phyloP scores from a whole-genome alignment of 2,797 vertebrate genomes.

The Phoebastria nigripes region DNA sequence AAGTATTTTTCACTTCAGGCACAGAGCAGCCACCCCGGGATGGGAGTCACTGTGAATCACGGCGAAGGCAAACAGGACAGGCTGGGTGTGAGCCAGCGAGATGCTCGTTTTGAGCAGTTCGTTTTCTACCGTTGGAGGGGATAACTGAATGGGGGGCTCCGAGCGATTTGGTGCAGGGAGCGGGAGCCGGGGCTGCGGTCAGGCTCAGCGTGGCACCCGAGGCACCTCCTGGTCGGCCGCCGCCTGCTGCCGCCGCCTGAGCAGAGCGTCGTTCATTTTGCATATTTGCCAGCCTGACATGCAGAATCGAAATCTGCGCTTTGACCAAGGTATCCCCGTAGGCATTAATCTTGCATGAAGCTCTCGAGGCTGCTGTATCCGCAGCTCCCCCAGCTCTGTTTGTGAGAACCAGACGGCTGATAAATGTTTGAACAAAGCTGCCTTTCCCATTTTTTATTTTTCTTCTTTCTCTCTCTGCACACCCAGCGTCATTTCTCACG shows the following conservation, averaged over 20 bases:
- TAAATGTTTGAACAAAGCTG: background rate
- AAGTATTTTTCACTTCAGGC: background rate
- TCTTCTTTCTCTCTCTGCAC: background rate
- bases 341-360: background rate
- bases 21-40: background rate
- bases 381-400: background rate
- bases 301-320: background rate
- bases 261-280: background rate
- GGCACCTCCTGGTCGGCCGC: accelerated
- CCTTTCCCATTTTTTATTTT: background rate
- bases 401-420: background rate
- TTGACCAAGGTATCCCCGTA: background rate
- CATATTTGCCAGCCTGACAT: background rate
- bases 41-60: accelerated
- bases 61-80: background rate
- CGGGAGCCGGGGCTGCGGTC: background rate
- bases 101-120: accelerated
- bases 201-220: background rate
- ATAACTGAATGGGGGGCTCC: accelerated
- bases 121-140: accelerated
- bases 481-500: accelerated
- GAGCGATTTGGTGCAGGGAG: background rate
- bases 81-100: background rate
- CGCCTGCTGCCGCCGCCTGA: background rate
- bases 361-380: accelerated